phyloP scores from a whole-genome alignment of 2,113 vertebrate genomes.

The Bettongia penicillata region DNA sequence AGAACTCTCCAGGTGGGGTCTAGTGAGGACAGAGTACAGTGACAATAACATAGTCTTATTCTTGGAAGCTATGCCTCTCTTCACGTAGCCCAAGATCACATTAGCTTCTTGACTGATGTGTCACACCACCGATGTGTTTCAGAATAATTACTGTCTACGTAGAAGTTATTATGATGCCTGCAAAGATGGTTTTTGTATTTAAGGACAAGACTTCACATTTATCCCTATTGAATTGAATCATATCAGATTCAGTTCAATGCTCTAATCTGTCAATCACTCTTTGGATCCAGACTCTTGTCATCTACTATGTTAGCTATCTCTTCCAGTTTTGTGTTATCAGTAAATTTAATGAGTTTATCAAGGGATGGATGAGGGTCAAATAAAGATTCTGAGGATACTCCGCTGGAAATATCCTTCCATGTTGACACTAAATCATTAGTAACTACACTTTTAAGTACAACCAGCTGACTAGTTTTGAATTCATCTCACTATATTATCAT shows the following conservation, averaged over 20 bases:
- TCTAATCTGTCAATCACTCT: background rate
- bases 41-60: background rate
- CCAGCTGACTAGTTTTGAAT: background rate
- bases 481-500: background rate
- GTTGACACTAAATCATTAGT: background rate
- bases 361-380: background rate
- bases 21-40: background rate
- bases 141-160: background rate
- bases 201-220: background rate
- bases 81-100: background rate
- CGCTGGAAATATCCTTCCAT: background rate
- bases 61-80: background rate
- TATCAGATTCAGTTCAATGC: background rate
- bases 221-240: background rate
- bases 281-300: background rate
- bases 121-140: background rate
- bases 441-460: background rate
- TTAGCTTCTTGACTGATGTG: background rate
- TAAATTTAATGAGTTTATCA: background rate
- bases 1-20: background rate
- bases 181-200: background rate
- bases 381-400: background rate
- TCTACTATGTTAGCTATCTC: background rate
- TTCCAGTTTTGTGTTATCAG: background rate
- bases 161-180: background rate